Conservation (phyloP, 2,888 invertebrate species). For the Cremastobaeus sp. region DNA sequence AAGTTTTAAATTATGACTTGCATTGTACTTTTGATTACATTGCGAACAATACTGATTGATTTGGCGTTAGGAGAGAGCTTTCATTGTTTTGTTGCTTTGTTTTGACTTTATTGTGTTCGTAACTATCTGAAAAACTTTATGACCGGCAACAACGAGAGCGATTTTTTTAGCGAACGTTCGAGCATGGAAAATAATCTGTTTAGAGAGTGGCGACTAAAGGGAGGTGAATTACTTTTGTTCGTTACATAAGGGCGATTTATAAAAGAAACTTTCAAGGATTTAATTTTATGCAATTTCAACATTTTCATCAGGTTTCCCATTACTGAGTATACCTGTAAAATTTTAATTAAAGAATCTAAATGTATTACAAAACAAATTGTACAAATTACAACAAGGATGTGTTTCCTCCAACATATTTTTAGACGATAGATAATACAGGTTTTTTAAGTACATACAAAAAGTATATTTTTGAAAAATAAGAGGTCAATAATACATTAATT, state of each 20-base stretch:
- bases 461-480: too few species aligned
- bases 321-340: too few species aligned
- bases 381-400: too few species aligned
- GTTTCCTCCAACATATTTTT: too few species aligned
- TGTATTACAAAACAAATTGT: too few species aligned
- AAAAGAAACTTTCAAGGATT: conserved; percentile 2
- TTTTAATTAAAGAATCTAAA: too few species aligned
- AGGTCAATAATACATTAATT: too few species aligned
- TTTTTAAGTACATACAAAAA: too few species aligned
- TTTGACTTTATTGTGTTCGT: conserved; percentile 35
- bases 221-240: conserved; percentile 20
- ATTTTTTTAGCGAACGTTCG: conserved; percentile 20
- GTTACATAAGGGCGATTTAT: conserved; percentile 1
- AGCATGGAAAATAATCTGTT: conserved; percentile 33
- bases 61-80: conserved; percentile 36
- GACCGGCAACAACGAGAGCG: conserved; percentile 4
- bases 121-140: conserved; percentile 37
- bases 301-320: too few species aligned
- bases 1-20: conserved; percentile 34
- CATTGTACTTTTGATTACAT: conserved; percentile 40
- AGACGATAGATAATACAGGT: too few species aligned
- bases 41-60: conserved; percentile 40
- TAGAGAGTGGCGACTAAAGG: conserved; percentile 15
- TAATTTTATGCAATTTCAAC: too few species aligned
- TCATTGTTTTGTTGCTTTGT: conserved; percentile 42